Conservation (phyloP, 2,797 vertebrate species). For the Manis pentadactyla region DNA sequence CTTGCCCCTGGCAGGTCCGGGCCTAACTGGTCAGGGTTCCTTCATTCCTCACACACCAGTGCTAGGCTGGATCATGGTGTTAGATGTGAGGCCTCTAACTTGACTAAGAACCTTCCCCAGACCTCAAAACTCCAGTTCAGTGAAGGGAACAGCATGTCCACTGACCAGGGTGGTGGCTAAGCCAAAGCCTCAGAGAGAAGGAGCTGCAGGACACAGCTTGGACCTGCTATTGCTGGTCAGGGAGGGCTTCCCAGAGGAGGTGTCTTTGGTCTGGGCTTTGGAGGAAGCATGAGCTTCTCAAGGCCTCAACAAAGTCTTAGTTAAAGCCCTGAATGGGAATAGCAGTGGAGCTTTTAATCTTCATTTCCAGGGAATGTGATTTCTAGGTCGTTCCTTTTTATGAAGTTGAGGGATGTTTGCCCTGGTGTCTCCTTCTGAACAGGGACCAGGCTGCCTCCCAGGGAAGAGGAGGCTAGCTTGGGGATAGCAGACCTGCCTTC, state of each 20-base stretch:
- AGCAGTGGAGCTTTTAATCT: not conserved
- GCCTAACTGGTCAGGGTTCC: not conserved
- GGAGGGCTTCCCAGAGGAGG: not conserved
- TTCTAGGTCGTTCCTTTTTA: not conserved
- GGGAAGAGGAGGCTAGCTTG: not conserved
- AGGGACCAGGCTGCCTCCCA: not conserved
- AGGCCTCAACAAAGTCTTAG: not conserved
- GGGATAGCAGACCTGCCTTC: not conserved
- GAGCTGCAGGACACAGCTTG: not conserved
- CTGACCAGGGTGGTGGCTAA: not conserved
- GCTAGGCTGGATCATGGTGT: not conserved
- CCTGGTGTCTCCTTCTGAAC: not conserved
- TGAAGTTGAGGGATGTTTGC: not conserved
- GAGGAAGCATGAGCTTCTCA: not conserved
- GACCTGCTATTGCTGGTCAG: not conserved
- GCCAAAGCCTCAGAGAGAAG: not conserved
- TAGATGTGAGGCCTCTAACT: not conserved
- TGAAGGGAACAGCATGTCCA: too few relatives aligned
- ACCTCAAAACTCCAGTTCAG: not conserved
- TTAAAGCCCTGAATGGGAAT: not conserved
- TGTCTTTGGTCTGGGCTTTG: not conserved
- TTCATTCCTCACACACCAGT: not conserved
- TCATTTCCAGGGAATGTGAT: not conserved
- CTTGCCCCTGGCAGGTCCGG: not conserved
- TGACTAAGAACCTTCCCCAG: not conserved